Evolutionary conservation across 2,888 invertebrate species (phyloP), one percentile per base, ranked within the genome.

Genomic region (Trachelus tabidus): DNA sequence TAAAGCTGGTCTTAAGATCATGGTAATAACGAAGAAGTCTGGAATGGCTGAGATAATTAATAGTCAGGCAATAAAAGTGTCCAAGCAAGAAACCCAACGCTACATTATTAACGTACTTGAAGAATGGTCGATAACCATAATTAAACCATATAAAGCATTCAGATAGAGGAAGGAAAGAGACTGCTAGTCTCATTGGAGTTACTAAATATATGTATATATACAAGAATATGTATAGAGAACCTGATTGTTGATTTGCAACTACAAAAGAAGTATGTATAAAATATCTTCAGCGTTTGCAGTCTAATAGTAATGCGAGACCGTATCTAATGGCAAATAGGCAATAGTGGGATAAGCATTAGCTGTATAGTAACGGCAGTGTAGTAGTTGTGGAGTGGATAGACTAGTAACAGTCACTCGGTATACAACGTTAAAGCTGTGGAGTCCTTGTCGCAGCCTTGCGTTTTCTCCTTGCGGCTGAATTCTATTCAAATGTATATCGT

Each of bases 361-460:
- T 23, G 56, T 56, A 23, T 56, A 56, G 56, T 6, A 56, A 23
- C 23, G 23, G 56, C 9, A 56, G 9, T 56, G 15, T 56, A 56
- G 23, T 56, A 56, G 56, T 40, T 56, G 56, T 2, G 23, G 56
- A 56, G 56, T 2, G 23, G 56, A 56, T 56, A 23, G 23, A 56
- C 56, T 56, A 56, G 40, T 40, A 40, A 40, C 23, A 56, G 56
- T 56, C 40, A 40, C 6, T 23, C 56, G 56, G 9, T 56, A 56
- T 9, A 56, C 56, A 23, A 23, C 23, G 1, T 56, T 23, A 71
- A 30, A 71, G 71, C 71, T 9, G 71, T 1, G 73, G 80, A 88
- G 88, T 88, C 87, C 87, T 87, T 87, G 87, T 86, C 88, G 84
- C 87, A 87, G 88, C 87, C 87, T 87, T 87, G 87, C 88, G 83